Base-by-base conservation (phyloP, 2,113 vertebrate genomes). In the Capricornis sumatraensis region DNA sequence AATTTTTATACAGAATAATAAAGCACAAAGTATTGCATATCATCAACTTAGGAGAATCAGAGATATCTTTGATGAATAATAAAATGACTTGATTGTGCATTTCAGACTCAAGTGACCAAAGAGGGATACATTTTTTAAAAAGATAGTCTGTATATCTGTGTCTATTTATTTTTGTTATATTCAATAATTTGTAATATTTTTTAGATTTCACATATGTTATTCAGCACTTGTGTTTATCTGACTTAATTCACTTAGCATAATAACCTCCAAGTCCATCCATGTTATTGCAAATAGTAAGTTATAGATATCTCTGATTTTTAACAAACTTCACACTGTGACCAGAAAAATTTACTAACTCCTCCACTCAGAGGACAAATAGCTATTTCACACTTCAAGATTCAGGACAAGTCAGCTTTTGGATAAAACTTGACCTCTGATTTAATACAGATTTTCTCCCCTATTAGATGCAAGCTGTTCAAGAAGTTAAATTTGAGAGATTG, bases 51-150 rank as follows among this genome's bases (percentile, higher is more conserved):
- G 53, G 30, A 92, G 81, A 21, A 76, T 85, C 94, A 91, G 62
- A 47, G 27, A 40, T 81, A 94, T 89, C 47, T 91, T 88, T 95
- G 82, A 40, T 89, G 67, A 95, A 88, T 93, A 88, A 94, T 85
- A 88, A 97, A 96, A 96, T 93, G 53, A 23, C 40, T 91, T 93
- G 89, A 97, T 95, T 91, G 30, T 50, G 30, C 40, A 55, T 93
- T 97, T 96, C 88, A 93, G 43, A 91, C 52, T 93, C 87, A 91
- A 96, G 19, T 96, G 89, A 84, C 76, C 86, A 96, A 94, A 94
- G 79, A 91, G 76, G 36, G 36, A 14, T 43, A 43, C 36, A 13
- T 14, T 76, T 78, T 30, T 40, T 40, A 71, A 71, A 71, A 76
- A 76, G 71, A 76, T 43, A 43, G 21, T 76, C 33, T 82, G 33